Percentiles rank a stretch among this genome's conserved stretches.
Conservation (phyloP, 92 coral and sea anemone genomes). For the Porites rus region DNA sequence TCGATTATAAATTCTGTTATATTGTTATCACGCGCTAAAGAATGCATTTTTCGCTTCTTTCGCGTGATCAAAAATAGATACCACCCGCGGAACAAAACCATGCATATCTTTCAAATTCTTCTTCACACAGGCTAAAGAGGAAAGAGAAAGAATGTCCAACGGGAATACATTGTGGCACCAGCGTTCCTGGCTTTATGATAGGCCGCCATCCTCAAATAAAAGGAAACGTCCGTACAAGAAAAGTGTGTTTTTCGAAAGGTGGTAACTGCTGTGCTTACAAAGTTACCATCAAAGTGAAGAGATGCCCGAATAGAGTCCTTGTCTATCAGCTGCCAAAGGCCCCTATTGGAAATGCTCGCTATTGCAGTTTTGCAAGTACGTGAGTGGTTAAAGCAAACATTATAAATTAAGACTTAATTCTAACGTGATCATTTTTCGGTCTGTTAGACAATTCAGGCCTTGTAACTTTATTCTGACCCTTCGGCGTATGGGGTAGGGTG, state of each 20-base stretch:
- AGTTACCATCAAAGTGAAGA: constrained; percentile 10
- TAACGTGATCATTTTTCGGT: too few species aligned
- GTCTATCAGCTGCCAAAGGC: constrained; percentile 30
- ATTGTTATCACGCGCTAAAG: too few species aligned
- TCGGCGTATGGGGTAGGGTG: too few species aligned
- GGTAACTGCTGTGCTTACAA: constrained; percentile 16
- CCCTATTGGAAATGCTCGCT: constrained; percentile 32
- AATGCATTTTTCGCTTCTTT: too few species aligned
- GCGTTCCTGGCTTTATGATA: constrained; percentile 28
- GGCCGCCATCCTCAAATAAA: constrained; percentile 21
- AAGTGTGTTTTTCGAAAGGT: constrained; percentile 36
- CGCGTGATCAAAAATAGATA: background rate
- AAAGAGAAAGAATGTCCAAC: background rate
- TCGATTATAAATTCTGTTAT: too few species aligned
- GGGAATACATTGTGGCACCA: constrained; percentile 23
- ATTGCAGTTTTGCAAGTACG: constrained; percentile 30
- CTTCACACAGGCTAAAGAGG: background rate
- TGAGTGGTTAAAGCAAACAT: background rate
- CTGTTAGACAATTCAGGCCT: too few species aligned
- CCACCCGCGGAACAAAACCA: background rate
- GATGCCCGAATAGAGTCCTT: constrained; percentile 16
- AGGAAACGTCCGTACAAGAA: constrained; percentile 19
- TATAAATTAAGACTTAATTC: too few species aligned
- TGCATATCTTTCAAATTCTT: background rate
- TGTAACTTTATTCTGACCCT: too few species aligned